phyloP scores from a whole-genome alignment of 2,113 vertebrate species.

The Motacilla tschutschensis region DNA sequence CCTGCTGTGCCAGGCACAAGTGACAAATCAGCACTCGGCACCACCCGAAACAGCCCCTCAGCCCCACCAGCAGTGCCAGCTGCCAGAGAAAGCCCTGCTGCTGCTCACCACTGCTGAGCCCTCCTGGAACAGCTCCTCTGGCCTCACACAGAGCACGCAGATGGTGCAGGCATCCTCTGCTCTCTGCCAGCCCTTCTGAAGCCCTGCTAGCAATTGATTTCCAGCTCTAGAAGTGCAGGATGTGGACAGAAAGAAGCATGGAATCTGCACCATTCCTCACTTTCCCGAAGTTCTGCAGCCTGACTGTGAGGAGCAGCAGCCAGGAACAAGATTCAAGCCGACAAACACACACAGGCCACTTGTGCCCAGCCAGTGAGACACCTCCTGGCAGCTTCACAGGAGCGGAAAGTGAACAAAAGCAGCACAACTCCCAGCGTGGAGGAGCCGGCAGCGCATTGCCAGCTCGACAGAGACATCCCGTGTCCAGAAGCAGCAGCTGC shows the following conservation, averaged over 20 bases:
- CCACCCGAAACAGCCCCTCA: neutral
- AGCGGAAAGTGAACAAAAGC: neutral
- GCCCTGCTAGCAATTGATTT: neutral
- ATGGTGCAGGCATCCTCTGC: neutral
- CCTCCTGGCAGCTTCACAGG: neutral
- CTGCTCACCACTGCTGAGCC: neutral
- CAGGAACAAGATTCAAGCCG: neutral
- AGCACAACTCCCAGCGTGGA: neutral
- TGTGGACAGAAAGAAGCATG: fast-evolving
- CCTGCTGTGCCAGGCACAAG: neutral
- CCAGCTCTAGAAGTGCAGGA: neutral
- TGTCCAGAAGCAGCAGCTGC: neutral
- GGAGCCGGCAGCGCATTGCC: neutral
- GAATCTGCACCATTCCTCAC: neutral
- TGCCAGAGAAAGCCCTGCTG: neutral
- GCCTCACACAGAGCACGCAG: neutral
- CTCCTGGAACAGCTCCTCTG: neutral
- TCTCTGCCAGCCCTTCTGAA: neutral
- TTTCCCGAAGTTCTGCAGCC: neutral
- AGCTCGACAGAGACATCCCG: slow-evolving; percentile 56
- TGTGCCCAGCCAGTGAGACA: neutral
- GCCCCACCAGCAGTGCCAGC: neutral
- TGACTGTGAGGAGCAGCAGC: neutral
- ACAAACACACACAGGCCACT: neutral
- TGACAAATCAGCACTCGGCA: neutral